Evolutionary conservation across 92 coral and sea anemone genomes (phyloP).

Genomic region (Zoanthus solanderi): DNA sequence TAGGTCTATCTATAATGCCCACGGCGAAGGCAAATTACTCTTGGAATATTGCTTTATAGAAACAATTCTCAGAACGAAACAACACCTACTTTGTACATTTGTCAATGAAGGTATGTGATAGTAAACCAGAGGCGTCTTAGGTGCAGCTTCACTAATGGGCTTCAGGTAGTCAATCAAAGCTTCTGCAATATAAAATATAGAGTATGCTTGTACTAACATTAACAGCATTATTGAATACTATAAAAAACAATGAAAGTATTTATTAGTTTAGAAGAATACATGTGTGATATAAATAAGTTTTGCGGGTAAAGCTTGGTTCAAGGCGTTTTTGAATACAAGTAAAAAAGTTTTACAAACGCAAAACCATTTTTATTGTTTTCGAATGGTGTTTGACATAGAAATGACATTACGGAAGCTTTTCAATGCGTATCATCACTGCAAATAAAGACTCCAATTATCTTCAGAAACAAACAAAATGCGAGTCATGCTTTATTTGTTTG

Average conservation of each 20-base stretch:
- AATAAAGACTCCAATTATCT: no score
- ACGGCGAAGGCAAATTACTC: not conserved
- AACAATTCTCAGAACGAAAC: no score
- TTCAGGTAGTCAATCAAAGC: slow-evolving; percentile 39
- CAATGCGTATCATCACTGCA: no score
- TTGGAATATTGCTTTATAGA: not conserved
- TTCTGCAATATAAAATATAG: slow-evolving; percentile 8
- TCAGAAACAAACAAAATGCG: no score
- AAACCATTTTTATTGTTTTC: no score
- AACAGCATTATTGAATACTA: not conserved
- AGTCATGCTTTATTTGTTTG: no score
- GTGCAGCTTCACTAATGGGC: slow-evolving; percentile 29
- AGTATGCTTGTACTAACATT: not conserved
- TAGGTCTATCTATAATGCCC: no score
- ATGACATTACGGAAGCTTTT: no score
- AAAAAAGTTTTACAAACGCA: not conserved
- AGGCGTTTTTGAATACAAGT: not conserved
- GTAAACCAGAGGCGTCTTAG: slow-evolving; percentile 17
- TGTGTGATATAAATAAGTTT: no score
- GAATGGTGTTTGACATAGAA: no score
- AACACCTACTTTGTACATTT: slow-evolving; percentile 16
- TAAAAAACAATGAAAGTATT: not conserved
- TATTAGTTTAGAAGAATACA: no score
- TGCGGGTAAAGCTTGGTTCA: not conserved
- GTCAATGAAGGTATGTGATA: slow-evolving; percentile 31